Conservation (phyloP, 2,888 invertebrate genomes). For the Schizotus pectinicornis region DNA sequence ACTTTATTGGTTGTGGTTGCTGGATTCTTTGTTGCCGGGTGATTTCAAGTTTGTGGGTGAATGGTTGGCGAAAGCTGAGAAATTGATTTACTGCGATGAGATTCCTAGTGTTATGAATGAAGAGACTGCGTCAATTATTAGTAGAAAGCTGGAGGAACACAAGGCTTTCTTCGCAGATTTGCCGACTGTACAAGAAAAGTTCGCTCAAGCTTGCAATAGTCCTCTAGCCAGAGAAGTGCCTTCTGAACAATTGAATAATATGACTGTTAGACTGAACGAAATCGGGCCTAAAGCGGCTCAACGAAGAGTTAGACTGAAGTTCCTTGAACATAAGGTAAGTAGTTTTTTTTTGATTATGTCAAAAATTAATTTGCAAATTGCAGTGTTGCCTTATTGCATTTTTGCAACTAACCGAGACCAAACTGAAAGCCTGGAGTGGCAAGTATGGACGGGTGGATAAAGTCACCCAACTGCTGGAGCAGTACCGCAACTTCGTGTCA, state of each 20-base stretch:
- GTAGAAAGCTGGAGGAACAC: conserved; percentile 87
- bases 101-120: conserved; percentile 86
- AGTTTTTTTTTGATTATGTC: conserved; percentile 21
- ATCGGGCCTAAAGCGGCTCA: conserved; percentile 80
- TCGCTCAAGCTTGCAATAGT: conserved; percentile 74
- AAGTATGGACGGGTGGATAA: conserved; percentile 86
- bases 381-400: conserved; percentile 90
- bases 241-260: conserved; percentile 79
- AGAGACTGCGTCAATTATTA: conserved; percentile 86
- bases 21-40: conserved; percentile 86
- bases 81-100: conserved; percentile 79
- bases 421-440: conserved; percentile 86
- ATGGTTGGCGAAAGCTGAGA: conserved; percentile 90
- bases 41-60: conserved; percentile 86
- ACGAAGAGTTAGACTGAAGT: conserved; percentile 84
- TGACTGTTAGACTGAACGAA: conserved; percentile 78
- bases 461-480: conserved; percentile 82
- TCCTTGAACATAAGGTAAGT: conserved; percentile 81
- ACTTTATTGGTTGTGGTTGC: conserved; percentile 85
- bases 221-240: conserved; percentile 75
- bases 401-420: conserved; percentile 87
- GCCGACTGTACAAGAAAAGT: conserved; percentile 77
- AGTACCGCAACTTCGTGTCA: conserved; percentile 91
- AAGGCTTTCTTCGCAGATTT: conserved; percentile 87
- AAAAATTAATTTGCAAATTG: conserved; percentile 34